Conservation (phyloP, 2,888 invertebrate genomes). For the Beris chalybata region DNA sequence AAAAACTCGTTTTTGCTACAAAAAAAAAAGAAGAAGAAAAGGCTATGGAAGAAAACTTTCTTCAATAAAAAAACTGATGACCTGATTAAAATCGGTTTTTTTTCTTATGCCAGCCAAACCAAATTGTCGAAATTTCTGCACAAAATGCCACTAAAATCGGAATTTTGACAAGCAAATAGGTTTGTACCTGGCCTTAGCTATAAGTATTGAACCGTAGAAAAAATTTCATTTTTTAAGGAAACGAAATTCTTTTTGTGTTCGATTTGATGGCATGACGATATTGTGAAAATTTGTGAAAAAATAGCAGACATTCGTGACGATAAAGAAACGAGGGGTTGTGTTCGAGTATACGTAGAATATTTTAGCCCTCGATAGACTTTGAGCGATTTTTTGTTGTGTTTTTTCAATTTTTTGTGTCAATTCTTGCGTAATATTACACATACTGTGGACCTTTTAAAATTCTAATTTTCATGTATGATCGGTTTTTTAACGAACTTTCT, state of each 20-base stretch:
- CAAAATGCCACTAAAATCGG: constrained; percentile 11
- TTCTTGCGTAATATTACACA: constrained; percentile 27
- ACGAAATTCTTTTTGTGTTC: constrained; percentile 12
- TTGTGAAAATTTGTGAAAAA: constrained; percentile 21
- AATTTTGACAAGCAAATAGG: constrained; percentile 30
- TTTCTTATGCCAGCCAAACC: not conserved
- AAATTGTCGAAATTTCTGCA: constrained; percentile 10
- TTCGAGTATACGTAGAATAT: constrained; percentile 17
- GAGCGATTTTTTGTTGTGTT: constrained; percentile 5
- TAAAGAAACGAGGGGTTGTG: constrained; percentile 21
- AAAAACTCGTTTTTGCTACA: constrained; percentile 18
- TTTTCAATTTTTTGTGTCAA: constrained; percentile 24
- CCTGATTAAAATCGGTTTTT: constrained; percentile 29
- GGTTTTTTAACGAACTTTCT: constrained; percentile 33
- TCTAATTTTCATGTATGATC: constrained; percentile 15
- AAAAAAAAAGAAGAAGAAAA: too few relatives aligned
- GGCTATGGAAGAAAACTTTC: not conserved
- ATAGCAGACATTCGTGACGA: not conserved
- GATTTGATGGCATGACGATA: constrained; percentile 14
- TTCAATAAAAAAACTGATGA: constrained; percentile 21
- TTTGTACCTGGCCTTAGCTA: not conserved
- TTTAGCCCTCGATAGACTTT: constrained; percentile 10
- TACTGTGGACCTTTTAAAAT: constrained; percentile 20
- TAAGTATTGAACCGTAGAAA: too few relatives aligned
- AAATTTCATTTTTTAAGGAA: constrained; percentile 16